Evolutionary conservation across 2,888 invertebrate species (phyloP).

Genomic region (Lordiphosa andalusiaca): DNA sequence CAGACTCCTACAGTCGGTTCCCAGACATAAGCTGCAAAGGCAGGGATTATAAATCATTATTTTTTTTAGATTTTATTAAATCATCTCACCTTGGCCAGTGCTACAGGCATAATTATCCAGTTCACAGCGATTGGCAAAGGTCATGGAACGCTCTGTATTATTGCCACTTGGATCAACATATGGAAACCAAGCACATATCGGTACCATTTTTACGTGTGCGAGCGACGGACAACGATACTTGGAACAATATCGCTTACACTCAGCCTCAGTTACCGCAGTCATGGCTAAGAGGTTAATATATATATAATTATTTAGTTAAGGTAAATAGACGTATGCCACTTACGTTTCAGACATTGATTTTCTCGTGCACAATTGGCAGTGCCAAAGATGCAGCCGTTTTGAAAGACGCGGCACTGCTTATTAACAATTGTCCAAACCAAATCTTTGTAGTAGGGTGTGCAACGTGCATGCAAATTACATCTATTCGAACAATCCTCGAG

Average conservation of each 20-base stretch:
- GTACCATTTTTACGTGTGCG: not conserved
- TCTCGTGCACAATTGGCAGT: constrained; percentile 35
- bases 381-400: constrained; percentile 43
- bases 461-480: constrained; percentile 19
- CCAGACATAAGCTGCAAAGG: constrained; percentile 28
- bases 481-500: constrained; percentile 15
- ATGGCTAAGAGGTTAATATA: constrained; percentile 16
- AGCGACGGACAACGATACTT: not conserved
- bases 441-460: constrained; percentile 30
- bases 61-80: not conserved
- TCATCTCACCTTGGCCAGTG: constrained; percentile 5
- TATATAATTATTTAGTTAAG: not conserved
- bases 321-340: not conserved
- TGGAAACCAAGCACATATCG: constrained; percentile 21
- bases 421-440: constrained; percentile 34
- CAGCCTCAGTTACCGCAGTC: constrained; percentile 6
- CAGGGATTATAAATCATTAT: not conserved
- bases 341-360: constrained; percentile 37
- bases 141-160: not conserved
- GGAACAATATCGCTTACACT: constrained; percentile 11
- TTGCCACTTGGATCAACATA: constrained; percentile 5
- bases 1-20: too few species aligned
- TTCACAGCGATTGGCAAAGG: constrained; percentile 11
- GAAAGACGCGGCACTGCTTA: constrained; percentile 38
- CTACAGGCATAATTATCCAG: constrained; percentile 9